Evolutionary conservation across 2,113 vertebrate species (phyloP).

Genomic region (Phrynosoma platyrhinos): DNA sequence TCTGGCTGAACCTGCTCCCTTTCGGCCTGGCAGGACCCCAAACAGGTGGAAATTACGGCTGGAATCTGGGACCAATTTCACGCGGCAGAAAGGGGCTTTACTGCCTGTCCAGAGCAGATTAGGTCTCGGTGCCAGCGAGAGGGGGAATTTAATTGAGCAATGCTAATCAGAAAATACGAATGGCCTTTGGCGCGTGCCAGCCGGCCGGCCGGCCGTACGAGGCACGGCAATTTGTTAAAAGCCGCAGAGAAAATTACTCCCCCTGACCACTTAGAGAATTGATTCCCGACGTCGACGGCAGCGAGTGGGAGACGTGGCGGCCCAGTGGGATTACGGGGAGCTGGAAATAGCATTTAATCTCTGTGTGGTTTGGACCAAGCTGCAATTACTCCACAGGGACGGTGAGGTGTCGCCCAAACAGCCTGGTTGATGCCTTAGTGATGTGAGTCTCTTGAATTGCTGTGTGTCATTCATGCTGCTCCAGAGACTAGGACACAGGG

Average conservation of each 20-base stretch:
- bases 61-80: slow-evolving; percentile 60
- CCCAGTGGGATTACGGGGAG: slow-evolving; percentile 27
- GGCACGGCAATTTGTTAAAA: slow-evolving; percentile 46
- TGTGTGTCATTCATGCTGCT: too few relatives aligned
- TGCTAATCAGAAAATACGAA: slow-evolving; percentile 66
- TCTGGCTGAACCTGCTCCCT: slow-evolving; percentile 71
- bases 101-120: slow-evolving; percentile 46
- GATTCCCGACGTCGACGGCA: slow-evolving; percentile 44
- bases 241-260: slow-evolving; percentile 44
- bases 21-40: slow-evolving; percentile 66
- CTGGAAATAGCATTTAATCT: slow-evolving; percentile 45
- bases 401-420: slow-evolving; percentile 36
- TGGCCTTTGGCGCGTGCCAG: slow-evolving; percentile 45
- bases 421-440: too few relatives aligned
- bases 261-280: slow-evolving; percentile 28
- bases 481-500: too few relatives aligned
- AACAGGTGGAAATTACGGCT: slow-evolving; percentile 71
- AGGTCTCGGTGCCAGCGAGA: slow-evolving; percentile 25
- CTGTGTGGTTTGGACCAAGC: slow-evolving; percentile 51
- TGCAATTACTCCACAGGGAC: slow-evolving; percentile 53
- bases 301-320: background rate
- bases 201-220: background rate
- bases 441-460: too few relatives aligned
- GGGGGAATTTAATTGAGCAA: slow-evolving; percentile 56
- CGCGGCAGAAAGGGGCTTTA: slow-evolving; percentile 25